A percentile compares a stretch with the other conserved stretches of the same genome.
phyloP scores from a whole-genome alignment of 2,113 vertebrate genomes.

The Spizaetus ornatus region DNA sequence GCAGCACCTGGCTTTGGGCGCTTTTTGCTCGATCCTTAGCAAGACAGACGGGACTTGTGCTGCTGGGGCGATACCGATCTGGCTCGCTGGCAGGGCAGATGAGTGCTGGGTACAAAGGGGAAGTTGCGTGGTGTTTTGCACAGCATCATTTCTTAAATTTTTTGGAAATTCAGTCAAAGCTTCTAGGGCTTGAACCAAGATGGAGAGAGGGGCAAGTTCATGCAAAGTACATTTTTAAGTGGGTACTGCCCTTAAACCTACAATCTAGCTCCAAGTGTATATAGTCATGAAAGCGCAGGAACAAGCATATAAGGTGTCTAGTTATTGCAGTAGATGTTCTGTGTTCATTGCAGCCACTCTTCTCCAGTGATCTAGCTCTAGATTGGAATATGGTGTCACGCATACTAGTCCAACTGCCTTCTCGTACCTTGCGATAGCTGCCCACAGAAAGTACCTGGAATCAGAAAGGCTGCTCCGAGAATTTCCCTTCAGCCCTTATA shows the following conservation, averaged over 20 bases:
- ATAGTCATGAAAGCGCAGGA: accelerated
- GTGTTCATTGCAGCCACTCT: background rate
- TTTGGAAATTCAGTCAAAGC: background rate
- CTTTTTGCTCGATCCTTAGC: background rate
- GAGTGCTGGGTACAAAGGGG: background rate
- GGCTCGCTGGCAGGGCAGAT: background rate
- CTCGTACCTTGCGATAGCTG: background rate
- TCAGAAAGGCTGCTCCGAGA: background rate
- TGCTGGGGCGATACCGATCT: background rate
- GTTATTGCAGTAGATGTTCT: accelerated
- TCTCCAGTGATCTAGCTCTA: background rate
- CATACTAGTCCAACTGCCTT: accelerated
- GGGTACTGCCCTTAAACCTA: background rate
- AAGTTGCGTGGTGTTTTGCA: background rate
- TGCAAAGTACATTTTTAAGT: background rate
- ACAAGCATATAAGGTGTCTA: accelerated
- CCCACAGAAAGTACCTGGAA: background rate
- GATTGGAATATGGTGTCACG: accelerated
- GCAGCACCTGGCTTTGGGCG: background rate
- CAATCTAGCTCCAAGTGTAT: background rate
- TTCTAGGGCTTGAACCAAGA: background rate
- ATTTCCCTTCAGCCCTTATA: background rate
- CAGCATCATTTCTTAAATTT: background rate
- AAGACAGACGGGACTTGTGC: background rate
- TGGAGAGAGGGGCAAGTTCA: background rate